A percentile compares a stretch with the other conserved stretches of the same genome.
These are phyloP conservation scores for Xylota segnis DNA, from an alignment of 2,888 invertebrate species.

Conservation along the genomic window DNA sequence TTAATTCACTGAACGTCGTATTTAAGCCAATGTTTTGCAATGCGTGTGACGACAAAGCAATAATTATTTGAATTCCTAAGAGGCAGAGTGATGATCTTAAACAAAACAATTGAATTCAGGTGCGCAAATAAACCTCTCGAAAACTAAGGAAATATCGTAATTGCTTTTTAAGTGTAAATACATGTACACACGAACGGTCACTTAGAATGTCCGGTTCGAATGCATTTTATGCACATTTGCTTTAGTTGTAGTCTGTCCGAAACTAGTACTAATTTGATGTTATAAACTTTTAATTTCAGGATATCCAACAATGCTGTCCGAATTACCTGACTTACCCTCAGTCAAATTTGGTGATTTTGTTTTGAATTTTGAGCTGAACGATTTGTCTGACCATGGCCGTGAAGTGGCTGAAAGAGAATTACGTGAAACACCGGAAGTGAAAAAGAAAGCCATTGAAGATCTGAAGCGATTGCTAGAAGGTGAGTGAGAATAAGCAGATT, in stretches of 20 bases:
- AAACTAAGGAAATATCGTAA: neutral
- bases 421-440: slow-evolving; percentile 89
- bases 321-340: slow-evolving; percentile 88
- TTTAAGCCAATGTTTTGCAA: neutral
- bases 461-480: slow-evolving; percentile 87
- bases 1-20: slow-evolving; percentile 41
- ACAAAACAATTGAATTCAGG: neutral
- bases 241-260: neutral
- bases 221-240: slow-evolving; percentile 5
- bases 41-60: slow-evolving; percentile 10
- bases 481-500: slow-evolving; percentile 79
- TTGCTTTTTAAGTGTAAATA: neutral
- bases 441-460: slow-evolving; percentile 86
- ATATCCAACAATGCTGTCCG: slow-evolving; percentile 90
- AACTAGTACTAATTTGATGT: neutral
- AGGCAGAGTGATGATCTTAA: neutral
- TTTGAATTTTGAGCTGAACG: slow-evolving; percentile 88
- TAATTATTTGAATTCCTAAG: neutral
- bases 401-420: slow-evolving; percentile 90
- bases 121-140: neutral
- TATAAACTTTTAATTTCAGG: slow-evolving; percentile 85
- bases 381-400: slow-evolving; percentile 87
- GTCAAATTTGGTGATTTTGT: slow-evolving; percentile 87
- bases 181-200: neutral
- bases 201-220: neutral